These are phyloP conservation scores for Microcaecilia unicolor DNA, from an alignment of 2,797 vertebrate species.

Conservation along the genomic window DNA sequence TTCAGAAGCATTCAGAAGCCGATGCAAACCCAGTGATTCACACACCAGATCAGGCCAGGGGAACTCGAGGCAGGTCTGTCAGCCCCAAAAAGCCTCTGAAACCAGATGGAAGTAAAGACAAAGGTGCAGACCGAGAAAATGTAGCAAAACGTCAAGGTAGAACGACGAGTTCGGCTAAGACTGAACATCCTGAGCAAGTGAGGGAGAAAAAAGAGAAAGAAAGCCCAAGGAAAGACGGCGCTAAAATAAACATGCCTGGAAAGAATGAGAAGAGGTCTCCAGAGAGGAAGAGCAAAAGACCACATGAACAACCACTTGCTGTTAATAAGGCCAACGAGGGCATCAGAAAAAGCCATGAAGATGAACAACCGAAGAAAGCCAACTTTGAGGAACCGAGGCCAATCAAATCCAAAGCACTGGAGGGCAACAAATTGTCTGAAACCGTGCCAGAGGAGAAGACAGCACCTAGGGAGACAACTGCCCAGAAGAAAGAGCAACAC, in stretches of 20 bases:
- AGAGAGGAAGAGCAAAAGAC: constrained; percentile 2
- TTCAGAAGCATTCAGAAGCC: constrained; percentile 27
- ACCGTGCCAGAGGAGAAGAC: constrained; percentile 25
- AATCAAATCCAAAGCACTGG: constrained; percentile 30
- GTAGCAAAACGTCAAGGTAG: constrained; percentile 31
- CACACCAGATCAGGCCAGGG: constrained; percentile 22
- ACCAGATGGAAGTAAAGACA: constrained; percentile 31
- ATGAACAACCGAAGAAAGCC: constrained; percentile 23
- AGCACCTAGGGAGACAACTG: constrained; percentile 31
- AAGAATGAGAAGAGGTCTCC: constrained; percentile 30
- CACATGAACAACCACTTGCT: constrained; percentile 2
- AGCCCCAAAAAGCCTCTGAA: constrained; percentile 62
- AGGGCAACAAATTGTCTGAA: constrained; percentile 4
- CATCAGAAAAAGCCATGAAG: constrained; percentile 38
- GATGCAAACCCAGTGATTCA: neutral
- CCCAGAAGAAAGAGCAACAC: constrained; percentile 15
- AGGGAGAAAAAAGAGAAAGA: constrained; percentile 40
- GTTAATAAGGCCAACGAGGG: constrained; percentile 27
- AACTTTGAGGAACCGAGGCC: constrained; percentile 16
- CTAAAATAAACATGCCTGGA: constrained; percentile 35
- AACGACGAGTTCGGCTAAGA: constrained; percentile 4
- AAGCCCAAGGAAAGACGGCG: constrained; percentile 24
- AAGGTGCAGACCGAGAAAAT: constrained; percentile 12
- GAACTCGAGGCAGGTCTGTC: constrained; percentile 33
- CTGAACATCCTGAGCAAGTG: neutral